Evolutionary conservation across 2,888 invertebrate genomes (phyloP).

Genomic region (Mycalesis mineus): DNA sequence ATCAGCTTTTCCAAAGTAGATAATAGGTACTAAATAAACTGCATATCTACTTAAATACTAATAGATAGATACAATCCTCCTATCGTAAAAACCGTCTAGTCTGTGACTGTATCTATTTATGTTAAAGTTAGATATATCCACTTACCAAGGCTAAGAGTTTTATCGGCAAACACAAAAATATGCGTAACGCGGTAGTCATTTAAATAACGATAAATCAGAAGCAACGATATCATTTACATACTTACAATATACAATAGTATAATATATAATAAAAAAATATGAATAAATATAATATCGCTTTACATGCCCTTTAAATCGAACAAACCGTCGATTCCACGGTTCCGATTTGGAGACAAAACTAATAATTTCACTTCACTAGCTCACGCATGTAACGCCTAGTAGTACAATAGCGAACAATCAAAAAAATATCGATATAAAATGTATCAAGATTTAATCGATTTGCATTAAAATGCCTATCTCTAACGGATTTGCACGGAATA

Average conservation of each 20-base stretch:
- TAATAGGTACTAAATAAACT: no score
- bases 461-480: constrained; percentile 52
- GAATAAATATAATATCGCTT: background rate
- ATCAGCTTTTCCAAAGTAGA: no score
- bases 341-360: constrained; percentile 25
- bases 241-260: background rate
- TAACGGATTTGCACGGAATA: constrained; percentile 65
- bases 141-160: background rate
- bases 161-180: background rate
- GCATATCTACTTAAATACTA: no score
- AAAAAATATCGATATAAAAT: constrained; percentile 9
- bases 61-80: no score
- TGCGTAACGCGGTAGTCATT: constrained; percentile 30
- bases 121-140: no score
- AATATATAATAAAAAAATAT: constrained; percentile 3
- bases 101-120: no score
- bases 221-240: background rate
- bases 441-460: constrained; percentile 46
- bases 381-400: constrained; percentile 42
- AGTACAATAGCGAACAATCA: constrained; percentile 43
- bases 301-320: background rate
- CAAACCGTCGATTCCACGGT: background rate
- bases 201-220: constrained; percentile 44
- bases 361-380: constrained; percentile 40
- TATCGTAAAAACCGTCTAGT: no score